These are phyloP conservation scores for Carollia perspicillata DNA, from an alignment of 2,113 vertebrate genomes.

Conservation along the genomic window DNA sequence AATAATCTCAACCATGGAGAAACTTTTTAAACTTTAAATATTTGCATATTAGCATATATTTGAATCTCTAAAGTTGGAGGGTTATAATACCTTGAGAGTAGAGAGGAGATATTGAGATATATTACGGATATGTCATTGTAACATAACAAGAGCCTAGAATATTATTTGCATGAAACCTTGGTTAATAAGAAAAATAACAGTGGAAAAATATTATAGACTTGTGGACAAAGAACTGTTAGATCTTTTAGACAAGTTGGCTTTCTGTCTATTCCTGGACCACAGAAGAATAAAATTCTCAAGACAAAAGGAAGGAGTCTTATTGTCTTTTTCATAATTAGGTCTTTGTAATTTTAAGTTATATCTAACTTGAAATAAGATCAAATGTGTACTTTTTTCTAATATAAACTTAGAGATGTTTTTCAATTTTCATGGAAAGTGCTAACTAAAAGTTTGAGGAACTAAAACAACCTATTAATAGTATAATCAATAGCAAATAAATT, in stretches of 20 bases:
- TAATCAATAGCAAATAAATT: background rate
- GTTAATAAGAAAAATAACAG: constrained; percentile 13
- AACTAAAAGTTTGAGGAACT: background rate
- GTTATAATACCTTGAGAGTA: background rate
- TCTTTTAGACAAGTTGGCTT: background rate
- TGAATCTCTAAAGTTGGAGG: background rate
- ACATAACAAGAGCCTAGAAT: background rate
- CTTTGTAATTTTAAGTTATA: background rate
- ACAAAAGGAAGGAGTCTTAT: background rate
- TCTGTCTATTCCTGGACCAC: background rate
- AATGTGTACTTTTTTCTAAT: background rate
- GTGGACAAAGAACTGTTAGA: background rate
- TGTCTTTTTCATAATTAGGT: background rate
- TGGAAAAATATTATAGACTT: background rate
- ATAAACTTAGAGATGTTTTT: background rate
- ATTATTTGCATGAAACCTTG: background rate
- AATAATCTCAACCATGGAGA: background rate
- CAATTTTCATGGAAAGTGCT: background rate
- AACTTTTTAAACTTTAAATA: background rate
- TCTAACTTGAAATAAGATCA: background rate
- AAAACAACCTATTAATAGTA: background rate
- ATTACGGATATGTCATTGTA: background rate
- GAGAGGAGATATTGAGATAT: background rate
- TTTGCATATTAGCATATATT: background rate
- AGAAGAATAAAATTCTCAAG: background rate